Evolutionary conservation across 2,888 invertebrate species (phyloP), one percentile per base, ranked within the genome.

Genomic region (Therioaphis trifolii): DNA sequence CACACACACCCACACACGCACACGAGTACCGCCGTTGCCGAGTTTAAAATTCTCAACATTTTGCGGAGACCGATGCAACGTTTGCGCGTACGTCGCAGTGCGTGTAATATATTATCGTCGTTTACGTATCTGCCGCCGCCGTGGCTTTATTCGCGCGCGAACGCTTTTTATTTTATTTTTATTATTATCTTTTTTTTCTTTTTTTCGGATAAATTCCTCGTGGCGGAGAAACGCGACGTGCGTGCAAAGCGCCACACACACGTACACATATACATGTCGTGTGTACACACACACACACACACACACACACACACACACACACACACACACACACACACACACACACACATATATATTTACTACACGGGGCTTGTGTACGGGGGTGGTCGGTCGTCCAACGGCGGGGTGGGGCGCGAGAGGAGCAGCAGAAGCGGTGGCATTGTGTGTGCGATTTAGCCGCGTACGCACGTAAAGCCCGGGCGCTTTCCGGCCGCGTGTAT

Each of bases 31-130:
- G 35, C 11, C 43, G 66, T 77, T 21, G 77, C 52, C n/a, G n/a
- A n/a, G n/a, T n/a, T 52, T 49, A 12, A 78, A 78, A 78, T 78
- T 78, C 77, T 78, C 52, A 24, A 78, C 66, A 35, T 78, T 78
- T 78, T 18, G 21, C 11, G 21, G n/a, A 3, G 35, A 35, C 35
- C 4, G 35, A 35, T 7, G 35, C 35, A 7, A n/a, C n/a, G n/a
- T n/a, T n/a, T n/a, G n/a, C n/a, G n/a, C n/a, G 35, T 35, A 35
- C 35, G n/a, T 35, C 35, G 35, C 35, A 7, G 7, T 7, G 35
- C 7, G 35, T 35, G 35, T 35, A 35, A 35, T 35, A 35, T 35
- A 35, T 35, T 35, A 35, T 35, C 35, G 35, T 35, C 35, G 35
- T 35, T 35, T 35, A 35, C 35, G 35, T 35, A n/a, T n/a, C n/a